Conservation (phyloP, 2,888 invertebrate genomes). For the Tachina fera region DNA sequence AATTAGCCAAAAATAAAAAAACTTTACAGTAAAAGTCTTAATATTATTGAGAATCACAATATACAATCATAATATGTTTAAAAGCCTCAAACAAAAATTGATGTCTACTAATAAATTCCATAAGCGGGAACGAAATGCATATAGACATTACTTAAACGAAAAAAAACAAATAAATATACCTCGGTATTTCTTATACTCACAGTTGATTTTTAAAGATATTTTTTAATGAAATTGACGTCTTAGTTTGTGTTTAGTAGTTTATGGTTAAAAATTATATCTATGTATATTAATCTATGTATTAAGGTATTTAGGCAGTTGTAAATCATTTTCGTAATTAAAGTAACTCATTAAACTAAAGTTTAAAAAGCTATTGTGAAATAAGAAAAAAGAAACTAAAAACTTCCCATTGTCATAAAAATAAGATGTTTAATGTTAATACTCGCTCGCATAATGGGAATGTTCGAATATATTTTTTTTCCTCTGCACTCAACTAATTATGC, state of each 20-base stretch:
- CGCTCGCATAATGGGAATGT: slow-evolving; percentile 42
- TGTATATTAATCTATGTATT: no score
- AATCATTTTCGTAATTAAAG: slow-evolving; percentile 48
- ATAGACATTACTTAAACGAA: no score
- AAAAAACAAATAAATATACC: no score
- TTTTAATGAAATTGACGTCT: not conserved
- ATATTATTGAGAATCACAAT: no score
- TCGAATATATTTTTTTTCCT: slow-evolving; percentile 6
- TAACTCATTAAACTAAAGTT: slow-evolving; percentile 25
- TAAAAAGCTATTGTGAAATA: slow-evolving; percentile 26
- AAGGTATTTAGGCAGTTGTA: not conserved
- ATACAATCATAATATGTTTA: no score
- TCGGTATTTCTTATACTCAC: no score
- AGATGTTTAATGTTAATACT: slow-evolving; percentile 47
- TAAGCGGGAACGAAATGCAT: no score
- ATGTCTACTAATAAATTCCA: no score
- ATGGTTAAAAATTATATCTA: not conserved
- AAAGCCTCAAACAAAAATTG: no score
- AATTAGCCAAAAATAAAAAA: no score
- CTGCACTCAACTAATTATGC: slow-evolving; percentile 45
- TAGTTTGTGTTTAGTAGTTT: not conserved
- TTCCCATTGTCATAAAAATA: slow-evolving; percentile 55
- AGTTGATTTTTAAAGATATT: not conserved
- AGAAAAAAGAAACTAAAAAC: slow-evolving; percentile 33
- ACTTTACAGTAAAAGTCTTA: no score